Conservation (phyloP, 1,140 invertebrate genomes). For the Nasonia vitripennis region DNA sequence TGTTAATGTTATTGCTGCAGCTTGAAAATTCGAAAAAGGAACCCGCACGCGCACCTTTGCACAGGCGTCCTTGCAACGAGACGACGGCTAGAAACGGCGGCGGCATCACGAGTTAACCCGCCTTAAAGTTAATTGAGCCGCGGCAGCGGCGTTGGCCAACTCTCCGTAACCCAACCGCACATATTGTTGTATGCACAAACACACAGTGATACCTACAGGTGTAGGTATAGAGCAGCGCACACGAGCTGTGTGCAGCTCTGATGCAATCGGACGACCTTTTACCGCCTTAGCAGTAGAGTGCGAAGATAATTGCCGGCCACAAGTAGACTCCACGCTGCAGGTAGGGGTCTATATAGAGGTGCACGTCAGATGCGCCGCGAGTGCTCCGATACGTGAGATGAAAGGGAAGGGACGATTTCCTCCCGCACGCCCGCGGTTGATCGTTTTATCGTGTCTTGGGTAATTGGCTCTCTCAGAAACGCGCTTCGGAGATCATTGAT, state of each 20-base stretch:
- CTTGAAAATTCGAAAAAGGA: not conserved
- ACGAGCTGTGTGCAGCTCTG: not conserved
- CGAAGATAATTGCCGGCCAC: not conserved
- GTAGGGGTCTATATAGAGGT: too few species aligned
- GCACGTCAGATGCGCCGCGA: too few species aligned
- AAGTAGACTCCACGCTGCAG: not conserved
- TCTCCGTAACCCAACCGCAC: not conserved
- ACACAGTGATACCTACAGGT: not conserved
- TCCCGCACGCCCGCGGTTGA: not conserved
- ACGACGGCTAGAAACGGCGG: not conserved
- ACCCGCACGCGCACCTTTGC: not conserved
- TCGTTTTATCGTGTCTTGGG: constrained; percentile 8
- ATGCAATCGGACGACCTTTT: not conserved
- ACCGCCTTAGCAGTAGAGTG: not conserved
- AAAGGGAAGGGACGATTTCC: too few species aligned
- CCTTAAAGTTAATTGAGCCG: constrained; percentile 1
- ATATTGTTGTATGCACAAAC: not conserved
- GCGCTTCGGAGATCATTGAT: too few species aligned
- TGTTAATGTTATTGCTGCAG: too few species aligned
- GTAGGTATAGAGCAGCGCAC: not conserved
- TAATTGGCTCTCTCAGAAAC: too few species aligned
- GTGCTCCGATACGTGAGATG: too few species aligned
- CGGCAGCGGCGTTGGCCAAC: not conserved
- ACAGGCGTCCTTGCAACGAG: not conserved
- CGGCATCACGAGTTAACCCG: not conserved